Conservation (phyloP, 1,140 invertebrate genomes). For the Gonatopus flavifemur region DNA sequence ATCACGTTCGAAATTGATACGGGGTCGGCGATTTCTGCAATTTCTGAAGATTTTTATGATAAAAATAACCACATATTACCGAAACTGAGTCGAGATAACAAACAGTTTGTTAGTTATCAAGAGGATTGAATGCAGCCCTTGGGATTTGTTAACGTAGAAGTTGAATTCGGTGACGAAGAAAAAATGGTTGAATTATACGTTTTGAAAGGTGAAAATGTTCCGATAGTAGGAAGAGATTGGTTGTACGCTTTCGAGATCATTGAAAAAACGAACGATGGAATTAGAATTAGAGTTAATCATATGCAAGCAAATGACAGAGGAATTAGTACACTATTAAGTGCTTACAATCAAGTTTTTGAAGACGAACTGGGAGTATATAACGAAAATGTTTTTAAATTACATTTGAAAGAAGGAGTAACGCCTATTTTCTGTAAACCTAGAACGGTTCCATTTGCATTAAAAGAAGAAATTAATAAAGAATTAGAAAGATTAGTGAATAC, state of each 20-base stretch:
- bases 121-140: background rate
- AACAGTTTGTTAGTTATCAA: background rate
- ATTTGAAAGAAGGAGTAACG: slow-evolving; percentile 5
- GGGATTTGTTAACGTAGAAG: background rate
- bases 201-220: background rate
- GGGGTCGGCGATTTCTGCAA: no score
- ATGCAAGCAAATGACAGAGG: background rate
- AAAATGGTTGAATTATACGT: slow-evolving; percentile 2
- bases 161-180: background rate
- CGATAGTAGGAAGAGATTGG: background rate
- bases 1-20: background rate
- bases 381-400: background rate
- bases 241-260: background rate
- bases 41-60: no score
- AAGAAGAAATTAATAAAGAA: background rate
- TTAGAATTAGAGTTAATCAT: background rate
- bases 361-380: background rate
- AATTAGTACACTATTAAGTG: background rate
- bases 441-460: slow-evolving; percentile 2
- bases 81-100: background rate
- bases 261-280: background rate
- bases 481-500: no score
- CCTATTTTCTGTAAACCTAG: slow-evolving; percentile 6
- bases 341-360: background rate
- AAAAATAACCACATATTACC: no score